Evolutionary conservation across 2,797 vertebrate genomes (phyloP).

Genomic region (Darevskia nairensis): DNA sequence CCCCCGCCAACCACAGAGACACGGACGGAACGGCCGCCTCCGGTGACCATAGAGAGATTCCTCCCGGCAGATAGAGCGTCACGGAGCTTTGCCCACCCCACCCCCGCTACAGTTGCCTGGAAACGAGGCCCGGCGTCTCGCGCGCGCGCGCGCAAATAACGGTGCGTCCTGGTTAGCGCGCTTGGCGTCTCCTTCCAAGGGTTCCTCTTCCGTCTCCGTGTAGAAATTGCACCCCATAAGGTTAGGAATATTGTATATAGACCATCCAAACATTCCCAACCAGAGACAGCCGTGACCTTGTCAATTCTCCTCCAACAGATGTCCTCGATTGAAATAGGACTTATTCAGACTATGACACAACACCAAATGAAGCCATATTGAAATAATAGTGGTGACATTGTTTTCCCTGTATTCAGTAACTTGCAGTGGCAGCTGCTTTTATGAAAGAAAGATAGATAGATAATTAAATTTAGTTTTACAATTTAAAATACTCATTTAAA

Average conservation of each 20-base stretch:
- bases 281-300: neutral
- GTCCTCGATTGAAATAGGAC: neutral
- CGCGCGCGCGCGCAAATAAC: too few relatives aligned
- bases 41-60: slow-evolving; percentile 2
- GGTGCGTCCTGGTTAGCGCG: too few relatives aligned
- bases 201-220: too few relatives aligned
- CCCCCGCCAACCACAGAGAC: slow-evolving; percentile 28
- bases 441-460: too few relatives aligned
- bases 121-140: neutral
- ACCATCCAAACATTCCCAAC: neutral
- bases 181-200: too few relatives aligned
- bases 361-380: neutral
- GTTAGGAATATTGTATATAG: too few relatives aligned
- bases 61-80: slow-evolving; percentile 28
- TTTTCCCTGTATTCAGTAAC: neutral
- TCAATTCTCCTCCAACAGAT: neutral
- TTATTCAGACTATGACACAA: neutral
- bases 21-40: neutral
- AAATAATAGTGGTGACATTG: neutral
- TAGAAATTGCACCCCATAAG: too few relatives aligned
- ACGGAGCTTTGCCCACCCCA: neutral
- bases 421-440: neutral
- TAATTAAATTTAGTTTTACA: too few relatives aligned
- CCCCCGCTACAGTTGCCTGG: slow-evolving; percentile 1
- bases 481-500: too few relatives aligned